Evolutionary conservation across 1,140 invertebrate genomes (phyloP).

Genomic region (Pemphigus obesinymphae): DNA sequence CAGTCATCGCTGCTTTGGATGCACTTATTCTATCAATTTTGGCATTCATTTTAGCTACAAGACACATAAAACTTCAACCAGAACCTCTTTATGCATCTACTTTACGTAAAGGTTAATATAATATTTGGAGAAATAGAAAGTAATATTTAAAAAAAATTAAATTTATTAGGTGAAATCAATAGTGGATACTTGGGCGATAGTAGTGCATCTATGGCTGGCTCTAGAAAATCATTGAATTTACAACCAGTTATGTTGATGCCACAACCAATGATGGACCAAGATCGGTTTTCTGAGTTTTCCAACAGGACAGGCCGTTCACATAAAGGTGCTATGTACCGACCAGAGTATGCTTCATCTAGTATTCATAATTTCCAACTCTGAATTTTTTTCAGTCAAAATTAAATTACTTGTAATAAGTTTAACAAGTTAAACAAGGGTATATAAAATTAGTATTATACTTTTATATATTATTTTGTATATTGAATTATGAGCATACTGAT

Average conservation of each 20-base stretch:
- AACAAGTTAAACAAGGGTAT: background rate
- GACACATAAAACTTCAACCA: slow-evolving; percentile 77
- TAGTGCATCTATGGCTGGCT: slow-evolving; percentile 68
- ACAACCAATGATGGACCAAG: slow-evolving; percentile 59
- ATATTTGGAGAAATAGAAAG: background rate
- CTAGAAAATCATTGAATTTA: slow-evolving; percentile 76
- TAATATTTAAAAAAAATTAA: background rate
- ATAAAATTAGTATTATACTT: too few species aligned
- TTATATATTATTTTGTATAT: background rate
- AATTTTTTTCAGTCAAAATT: background rate
- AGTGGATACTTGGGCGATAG: slow-evolving; percentile 75
- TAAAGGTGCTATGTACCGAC: slow-evolving; percentile 53
- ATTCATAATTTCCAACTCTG: slow-evolving; percentile 63
- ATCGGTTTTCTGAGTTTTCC: slow-evolving; percentile 68
- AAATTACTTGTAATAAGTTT: background rate
- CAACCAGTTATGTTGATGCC: slow-evolving; percentile 79
- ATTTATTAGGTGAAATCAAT: slow-evolving; percentile 73
- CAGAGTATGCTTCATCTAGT: slow-evolving; percentile 56
- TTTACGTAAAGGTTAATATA: slow-evolving; percentile 38
- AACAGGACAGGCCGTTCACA: slow-evolving; percentile 57
- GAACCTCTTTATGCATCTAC: slow-evolving; percentile 65
- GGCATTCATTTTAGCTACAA: slow-evolving; percentile 87
- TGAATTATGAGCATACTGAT: background rate
- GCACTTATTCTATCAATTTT: slow-evolving; percentile 81
- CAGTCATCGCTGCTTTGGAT: slow-evolving; percentile 86